Conservation (phyloP, 2,797 vertebrate genomes). For the Sus cebifrons region DNA sequence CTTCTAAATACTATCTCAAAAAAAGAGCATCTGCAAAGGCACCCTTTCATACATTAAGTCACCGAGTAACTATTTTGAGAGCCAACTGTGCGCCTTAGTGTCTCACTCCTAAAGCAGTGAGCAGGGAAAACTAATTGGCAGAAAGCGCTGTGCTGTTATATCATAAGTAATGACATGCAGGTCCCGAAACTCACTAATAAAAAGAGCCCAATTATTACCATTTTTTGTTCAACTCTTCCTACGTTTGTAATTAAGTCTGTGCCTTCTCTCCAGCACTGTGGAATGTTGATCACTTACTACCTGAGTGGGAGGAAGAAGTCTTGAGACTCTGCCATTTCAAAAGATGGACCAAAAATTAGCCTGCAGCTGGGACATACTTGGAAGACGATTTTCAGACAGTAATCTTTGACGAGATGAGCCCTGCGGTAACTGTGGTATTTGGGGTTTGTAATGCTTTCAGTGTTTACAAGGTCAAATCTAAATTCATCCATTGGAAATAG, state of each 20-base stretch:
- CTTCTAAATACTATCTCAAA: not conserved
- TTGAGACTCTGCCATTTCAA: not conserved
- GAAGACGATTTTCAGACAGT: constrained; percentile 1
- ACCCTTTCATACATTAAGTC: not conserved
- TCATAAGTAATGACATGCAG: not conserved
- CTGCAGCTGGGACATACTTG: not conserved
- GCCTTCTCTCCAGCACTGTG: not conserved
- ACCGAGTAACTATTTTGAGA: not conserved
- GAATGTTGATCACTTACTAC: not conserved
- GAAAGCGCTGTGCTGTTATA: not conserved
- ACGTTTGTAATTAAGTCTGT: not conserved
- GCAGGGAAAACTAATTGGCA: not conserved
- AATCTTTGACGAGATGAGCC: constrained; percentile 3
- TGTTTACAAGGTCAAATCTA: constrained; percentile 76
- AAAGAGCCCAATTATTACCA: not conserved
- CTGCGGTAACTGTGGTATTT: not conserved
- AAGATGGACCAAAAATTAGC: constrained; percentile 5
- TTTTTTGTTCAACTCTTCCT: not conserved
- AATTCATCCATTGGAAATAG: constrained; percentile 58
- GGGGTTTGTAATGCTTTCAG: constrained; percentile 28
- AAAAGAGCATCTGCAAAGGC: constrained; percentile 18
- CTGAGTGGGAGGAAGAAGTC: not conserved
- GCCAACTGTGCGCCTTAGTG: not conserved
- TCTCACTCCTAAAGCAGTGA: not conserved
- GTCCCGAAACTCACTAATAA: not conserved